Conservation (phyloP, 2,113 vertebrate species). For the Sterna hirundo region DNA sequence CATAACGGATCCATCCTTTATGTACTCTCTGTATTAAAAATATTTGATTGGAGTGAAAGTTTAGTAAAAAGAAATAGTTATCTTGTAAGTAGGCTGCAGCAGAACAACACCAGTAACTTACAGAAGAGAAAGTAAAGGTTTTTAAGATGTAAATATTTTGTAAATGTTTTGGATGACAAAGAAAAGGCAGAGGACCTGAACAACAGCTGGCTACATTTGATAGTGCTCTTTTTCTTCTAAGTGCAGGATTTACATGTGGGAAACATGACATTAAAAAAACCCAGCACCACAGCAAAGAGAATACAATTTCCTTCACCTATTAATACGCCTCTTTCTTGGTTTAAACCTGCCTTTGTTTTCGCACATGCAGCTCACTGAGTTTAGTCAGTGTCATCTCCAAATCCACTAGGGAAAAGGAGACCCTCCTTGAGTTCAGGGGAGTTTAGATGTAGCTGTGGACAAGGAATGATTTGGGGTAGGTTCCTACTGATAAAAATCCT, state of each 20-base stretch:
- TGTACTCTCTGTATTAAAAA: not conserved
- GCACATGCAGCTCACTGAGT: not conserved
- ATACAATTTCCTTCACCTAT: not conserved
- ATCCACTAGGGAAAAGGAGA: not conserved
- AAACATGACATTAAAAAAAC: not conserved
- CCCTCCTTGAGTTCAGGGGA: not conserved
- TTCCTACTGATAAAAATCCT: not conserved
- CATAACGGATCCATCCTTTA: not conserved
- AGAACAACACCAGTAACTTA: not conserved
- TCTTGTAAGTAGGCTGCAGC: not conserved
- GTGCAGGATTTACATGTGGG: not conserved
- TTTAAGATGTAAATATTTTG: not conserved
- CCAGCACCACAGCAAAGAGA: not conserved
- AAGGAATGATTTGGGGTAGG: not conserved
- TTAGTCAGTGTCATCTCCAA: not conserved
- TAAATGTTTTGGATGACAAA: not conserved
- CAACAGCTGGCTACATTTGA: not conserved
- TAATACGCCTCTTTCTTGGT: not conserved
- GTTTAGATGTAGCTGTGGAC: not conserved
- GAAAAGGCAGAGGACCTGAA: not conserved
- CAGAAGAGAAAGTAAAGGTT: not conserved
- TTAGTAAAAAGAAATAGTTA: not conserved
- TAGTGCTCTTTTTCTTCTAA: not conserved
- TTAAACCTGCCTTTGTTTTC: not conserved
- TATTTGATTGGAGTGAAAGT: not conserved